A percentile compares a stretch with the other conserved stretches of the same genome.
phyloP scores from a whole-genome alignment of 2,113 vertebrate genomes.

The Psammodynastes pulverulentus region DNA sequence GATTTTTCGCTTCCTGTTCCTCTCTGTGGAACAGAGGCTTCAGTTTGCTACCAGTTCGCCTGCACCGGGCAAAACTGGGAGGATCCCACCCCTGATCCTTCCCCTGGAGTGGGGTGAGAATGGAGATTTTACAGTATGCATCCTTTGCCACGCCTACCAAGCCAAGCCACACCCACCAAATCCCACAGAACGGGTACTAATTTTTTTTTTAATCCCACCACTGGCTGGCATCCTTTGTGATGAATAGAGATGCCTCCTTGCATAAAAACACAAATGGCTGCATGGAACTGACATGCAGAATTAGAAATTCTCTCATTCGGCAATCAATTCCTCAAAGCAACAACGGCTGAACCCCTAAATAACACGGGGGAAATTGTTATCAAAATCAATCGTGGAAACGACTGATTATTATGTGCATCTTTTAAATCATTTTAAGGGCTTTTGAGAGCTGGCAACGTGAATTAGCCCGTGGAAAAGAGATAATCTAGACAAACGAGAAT shows the following conservation, averaged over 20 bases:
- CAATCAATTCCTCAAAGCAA: background rate
- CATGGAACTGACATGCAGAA: background rate
- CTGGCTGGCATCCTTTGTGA: background rate
- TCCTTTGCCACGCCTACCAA: too few species aligned
- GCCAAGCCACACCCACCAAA: too few species aligned
- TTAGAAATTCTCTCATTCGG: background rate
- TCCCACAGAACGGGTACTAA: too few species aligned
- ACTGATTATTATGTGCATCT: background rate
- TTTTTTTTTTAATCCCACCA: too few species aligned
- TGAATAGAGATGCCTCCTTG: background rate
- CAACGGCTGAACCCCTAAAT: background rate
- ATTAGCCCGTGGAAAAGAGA: background rate
- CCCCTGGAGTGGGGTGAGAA: too few species aligned
- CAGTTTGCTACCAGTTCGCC: too few species aligned
- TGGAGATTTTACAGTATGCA: too few species aligned
- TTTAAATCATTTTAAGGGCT: background rate
- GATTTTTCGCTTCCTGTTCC: too few species aligned
- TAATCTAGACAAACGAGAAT: background rate
- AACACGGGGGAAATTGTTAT: background rate
- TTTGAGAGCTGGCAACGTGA: background rate
- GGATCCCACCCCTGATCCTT: too few species aligned
- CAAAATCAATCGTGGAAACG: background rate
- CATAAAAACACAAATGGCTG: background rate
- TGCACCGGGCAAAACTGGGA: too few species aligned
- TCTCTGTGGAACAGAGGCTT: too few species aligned